Conservation (phyloP, 2,113 vertebrate genomes). For the Typhlomys cinereus region DNA sequence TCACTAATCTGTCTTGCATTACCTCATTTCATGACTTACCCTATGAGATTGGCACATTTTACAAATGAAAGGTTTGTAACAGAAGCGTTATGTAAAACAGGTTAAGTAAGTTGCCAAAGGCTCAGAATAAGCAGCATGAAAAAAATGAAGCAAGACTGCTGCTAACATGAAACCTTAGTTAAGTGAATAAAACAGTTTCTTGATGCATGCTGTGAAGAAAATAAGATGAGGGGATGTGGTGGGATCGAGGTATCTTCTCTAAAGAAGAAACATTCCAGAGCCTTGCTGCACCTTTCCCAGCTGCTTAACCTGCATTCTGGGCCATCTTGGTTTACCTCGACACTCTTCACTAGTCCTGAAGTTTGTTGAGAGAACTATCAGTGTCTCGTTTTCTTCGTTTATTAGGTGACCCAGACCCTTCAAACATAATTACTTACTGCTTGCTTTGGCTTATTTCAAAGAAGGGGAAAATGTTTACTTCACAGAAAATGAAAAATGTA, state of each 20-base stretch:
- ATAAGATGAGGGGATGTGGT: neutral
- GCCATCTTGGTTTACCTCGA: neutral
- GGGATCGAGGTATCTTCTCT: neutral
- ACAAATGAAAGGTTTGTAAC: neutral
- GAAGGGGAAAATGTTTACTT: neutral
- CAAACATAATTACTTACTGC: neutral
- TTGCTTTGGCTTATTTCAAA: constrained; percentile 20
- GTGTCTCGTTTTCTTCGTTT: constrained; percentile 34
- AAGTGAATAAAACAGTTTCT: constrained; percentile 42
- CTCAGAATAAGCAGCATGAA: neutral
- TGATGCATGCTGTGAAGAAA: constrained; percentile 1
- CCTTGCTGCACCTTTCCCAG: neutral
- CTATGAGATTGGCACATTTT: neutral
- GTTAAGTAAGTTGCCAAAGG: neutral
- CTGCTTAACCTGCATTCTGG: neutral
- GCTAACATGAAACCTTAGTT: neutral
- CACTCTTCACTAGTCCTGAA: neutral
- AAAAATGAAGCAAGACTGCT: neutral
- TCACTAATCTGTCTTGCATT: neutral
- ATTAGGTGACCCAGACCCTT: neutral
- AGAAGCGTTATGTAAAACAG: neutral
- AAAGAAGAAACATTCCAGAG: neutral
- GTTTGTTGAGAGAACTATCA: neutral
- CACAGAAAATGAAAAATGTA: neutral
- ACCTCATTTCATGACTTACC: neutral